Conservation (phyloP, 2,113 vertebrate species). For the Halichoerus grypus region DNA sequence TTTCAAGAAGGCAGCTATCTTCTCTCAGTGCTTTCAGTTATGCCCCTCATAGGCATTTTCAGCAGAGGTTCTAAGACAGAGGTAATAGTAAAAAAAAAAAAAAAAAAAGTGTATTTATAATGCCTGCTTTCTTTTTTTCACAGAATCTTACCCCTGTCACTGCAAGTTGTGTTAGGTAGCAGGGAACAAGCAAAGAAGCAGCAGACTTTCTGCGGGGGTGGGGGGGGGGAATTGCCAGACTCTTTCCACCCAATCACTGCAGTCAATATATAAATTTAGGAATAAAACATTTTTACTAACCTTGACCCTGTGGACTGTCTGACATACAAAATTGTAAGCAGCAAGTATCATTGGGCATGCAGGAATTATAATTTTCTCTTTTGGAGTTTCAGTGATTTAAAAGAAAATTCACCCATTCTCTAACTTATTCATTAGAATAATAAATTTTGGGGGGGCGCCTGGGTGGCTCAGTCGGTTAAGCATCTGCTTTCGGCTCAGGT, state of each 20-base stretch:
- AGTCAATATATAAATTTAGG: conserved; percentile 43
- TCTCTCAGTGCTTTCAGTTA: conserved; percentile 16
- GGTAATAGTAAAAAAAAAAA: background rate
- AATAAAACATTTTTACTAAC: background rate
- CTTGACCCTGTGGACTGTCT: background rate
- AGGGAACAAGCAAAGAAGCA: conserved; percentile 45
- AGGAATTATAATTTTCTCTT: conserved; percentile 52
- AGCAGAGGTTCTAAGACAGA: conserved; percentile 3
- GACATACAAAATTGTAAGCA: background rate
- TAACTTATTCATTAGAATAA: conserved; percentile 57
- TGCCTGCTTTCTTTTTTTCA: conserved; percentile 9
- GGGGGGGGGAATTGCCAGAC: background rate
- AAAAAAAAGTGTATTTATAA: conserved; percentile 13
- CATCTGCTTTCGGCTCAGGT: background rate
- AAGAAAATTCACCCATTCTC: background rate
- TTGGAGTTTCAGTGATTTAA: conserved; percentile 1
- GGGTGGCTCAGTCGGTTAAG: background rate
- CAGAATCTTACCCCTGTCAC: background rate
- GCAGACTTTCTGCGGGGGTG: background rate
- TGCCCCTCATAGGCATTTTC: background rate
- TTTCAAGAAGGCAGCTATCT: conserved; percentile 45
- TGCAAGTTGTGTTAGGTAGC: conserved; percentile 19
- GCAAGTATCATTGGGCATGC: background rate
- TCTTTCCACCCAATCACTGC: background rate
- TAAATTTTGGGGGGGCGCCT: background rate